A percentile compares a stretch with the other conserved stretches of the same genome.
These are phyloP conservation scores for Aquatica leii DNA, from an alignment of 2,888 invertebrate genomes.

Conservation along the genomic window DNA sequence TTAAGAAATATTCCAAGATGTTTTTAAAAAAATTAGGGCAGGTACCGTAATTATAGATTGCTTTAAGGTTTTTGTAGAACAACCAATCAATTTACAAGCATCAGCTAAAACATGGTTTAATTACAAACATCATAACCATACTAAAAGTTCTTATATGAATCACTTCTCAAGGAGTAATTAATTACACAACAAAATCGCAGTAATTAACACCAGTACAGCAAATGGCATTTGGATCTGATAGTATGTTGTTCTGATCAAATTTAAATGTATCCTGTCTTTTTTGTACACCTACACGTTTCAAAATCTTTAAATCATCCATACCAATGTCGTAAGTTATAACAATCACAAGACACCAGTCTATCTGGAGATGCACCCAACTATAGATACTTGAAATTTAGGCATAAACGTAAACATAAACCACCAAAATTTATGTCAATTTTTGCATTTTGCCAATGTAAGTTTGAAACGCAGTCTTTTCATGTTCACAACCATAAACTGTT, in stretches of 20 bases:
- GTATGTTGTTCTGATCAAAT: background rate
- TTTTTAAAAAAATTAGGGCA: too few species aligned
- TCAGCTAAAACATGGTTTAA: background rate
- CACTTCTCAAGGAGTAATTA: background rate
- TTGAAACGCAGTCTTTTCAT: background rate
- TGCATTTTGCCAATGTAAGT: background rate
- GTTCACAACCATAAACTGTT: slow-evolving; percentile 7
- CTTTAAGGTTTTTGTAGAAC: background rate
- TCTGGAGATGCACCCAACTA: slow-evolving; percentile 15
- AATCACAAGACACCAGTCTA: background rate
- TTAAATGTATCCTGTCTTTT: background rate
- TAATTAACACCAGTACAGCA: slow-evolving; percentile 7
- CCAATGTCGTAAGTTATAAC: slow-evolving; percentile 7
- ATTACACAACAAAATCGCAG: background rate
- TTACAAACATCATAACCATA: slow-evolving; percentile 10
- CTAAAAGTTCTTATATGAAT: slow-evolving; percentile 16
- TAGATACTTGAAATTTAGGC: background rate
- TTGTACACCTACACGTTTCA: slow-evolving; percentile 7
- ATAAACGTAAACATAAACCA: slow-evolving; percentile 1
- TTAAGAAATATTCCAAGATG: background rate
- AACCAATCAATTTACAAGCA: background rate
- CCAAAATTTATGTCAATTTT: slow-evolving; percentile 7
- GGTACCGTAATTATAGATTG: background rate
- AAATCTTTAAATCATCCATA: slow-evolving; percentile 2
- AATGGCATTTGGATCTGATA: slow-evolving; percentile 11